Evolutionary conservation across 2,888 invertebrate species (phyloP), one percentile per base, ranked within the genome.

Genomic region (Leptothorax acervorum): DNA sequence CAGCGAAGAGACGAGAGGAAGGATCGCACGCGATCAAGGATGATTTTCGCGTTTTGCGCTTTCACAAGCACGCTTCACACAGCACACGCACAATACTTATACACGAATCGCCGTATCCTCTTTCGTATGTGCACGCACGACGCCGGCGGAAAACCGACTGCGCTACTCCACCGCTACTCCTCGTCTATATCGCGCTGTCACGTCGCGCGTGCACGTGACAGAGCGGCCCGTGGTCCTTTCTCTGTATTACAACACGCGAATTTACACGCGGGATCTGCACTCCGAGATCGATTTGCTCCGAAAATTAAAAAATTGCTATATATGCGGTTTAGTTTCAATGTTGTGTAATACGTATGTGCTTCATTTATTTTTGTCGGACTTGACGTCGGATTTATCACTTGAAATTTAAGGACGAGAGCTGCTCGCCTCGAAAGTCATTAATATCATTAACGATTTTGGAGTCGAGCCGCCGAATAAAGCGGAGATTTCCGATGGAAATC

Each of bases 171-270:
- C 82, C 85, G 76, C 82, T 86, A 45, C 23, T 63, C 84, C 70
- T 62, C 73, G 87, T 90, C 92, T 93, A 93, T 92, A 93, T 93
- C 88, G 71, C 23, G 39, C 31, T 45, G 39, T n/a, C 65, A 68
- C 23, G n/a, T 48, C 31, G 18, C 39, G 39, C 11, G 71, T 75
- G 74, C 85, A 84, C 85, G 86, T 87, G 88, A 89, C 89, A 78
- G 35, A 35, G 18, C 12, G 51, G 1, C 39, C 42, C 23, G n/a
- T 42, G 55, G 28, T 39, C 23, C 75, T 63, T 62, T 62, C 45
- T 63, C 23, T 5, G 35, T n/a, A 12, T 31, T 53, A 9, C 53
- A 53, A 39, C 42, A 68, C 3, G n/a, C 23, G 23, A 68, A 35
- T 76, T 76, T 73, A 57, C 55, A 23, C 15, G 23, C n/a, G 15